A percentile compares a stretch with the other conserved stretches of the same genome.
Conservation (phyloP, 1,140 invertebrate species). For the Ceratina australensis region DNA sequence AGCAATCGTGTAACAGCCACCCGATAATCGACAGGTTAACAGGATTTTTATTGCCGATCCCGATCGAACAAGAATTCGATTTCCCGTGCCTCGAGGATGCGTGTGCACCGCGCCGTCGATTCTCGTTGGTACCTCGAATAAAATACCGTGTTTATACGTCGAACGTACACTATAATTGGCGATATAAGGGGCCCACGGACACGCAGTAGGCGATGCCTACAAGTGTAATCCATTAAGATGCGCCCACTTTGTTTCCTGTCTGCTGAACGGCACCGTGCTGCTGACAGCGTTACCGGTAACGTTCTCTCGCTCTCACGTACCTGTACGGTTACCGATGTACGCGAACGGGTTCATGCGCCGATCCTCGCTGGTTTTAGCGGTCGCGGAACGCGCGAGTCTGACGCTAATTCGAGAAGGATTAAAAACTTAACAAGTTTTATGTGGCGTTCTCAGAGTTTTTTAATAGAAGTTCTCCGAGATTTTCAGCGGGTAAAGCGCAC, state of each 20-base stretch:
- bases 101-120: slow-evolving; percentile 22
- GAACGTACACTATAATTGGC: slow-evolving; percentile 69
- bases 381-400: neutral
- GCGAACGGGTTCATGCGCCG: neutral
- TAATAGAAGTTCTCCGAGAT: too few relatives aligned
- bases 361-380: neutral
- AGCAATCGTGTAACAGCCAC: neutral
- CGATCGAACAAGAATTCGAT: slow-evolving; percentile 4
- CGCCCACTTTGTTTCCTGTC: slow-evolving; percentile 60
- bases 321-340: neutral
- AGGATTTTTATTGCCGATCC: neutral
- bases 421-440: neutral
- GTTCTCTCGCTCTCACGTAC: neutral
- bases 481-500: too few relatives aligned
- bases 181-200: slow-evolving; percentile 52
- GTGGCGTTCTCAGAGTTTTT: too few relatives aligned
- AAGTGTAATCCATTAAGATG: slow-evolving; percentile 72
- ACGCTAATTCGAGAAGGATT: neutral
- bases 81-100: slow-evolving; percentile 5
- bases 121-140: slow-evolving; percentile 55
- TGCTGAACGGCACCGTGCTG: slow-evolving; percentile 30
- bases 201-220: slow-evolving; percentile 65
- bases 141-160: slow-evolving; percentile 69
- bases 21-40: neutral
- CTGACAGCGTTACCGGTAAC: slow-evolving; percentile 30